Percentiles rank a stretch among this genome's conserved stretches.
Conservation (phyloP, 2,113 vertebrate species). For the Orycteropus afer region DNA sequence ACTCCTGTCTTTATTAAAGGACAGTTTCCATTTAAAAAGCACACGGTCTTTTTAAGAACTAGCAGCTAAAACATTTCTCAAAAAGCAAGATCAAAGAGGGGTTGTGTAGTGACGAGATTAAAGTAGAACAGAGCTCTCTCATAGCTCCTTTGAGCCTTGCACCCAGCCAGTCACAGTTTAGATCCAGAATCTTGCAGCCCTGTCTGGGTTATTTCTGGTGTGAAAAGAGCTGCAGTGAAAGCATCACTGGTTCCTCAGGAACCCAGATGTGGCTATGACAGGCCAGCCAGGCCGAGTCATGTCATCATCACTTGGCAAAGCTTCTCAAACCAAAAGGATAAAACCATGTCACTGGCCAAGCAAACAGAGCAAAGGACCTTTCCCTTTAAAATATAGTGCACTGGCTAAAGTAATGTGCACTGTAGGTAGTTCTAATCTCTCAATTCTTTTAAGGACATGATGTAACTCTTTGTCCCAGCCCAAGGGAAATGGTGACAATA, state of each 20-base stretch:
- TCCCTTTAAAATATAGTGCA: background rate
- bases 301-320: fast-evolving
- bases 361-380: background rate
- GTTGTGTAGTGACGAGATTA: background rate
- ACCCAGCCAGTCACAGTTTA: background rate
- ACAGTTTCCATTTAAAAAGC: background rate
- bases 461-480: background rate
- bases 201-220: background rate
- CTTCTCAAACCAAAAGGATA: background rate
- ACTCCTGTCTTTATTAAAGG: background rate
- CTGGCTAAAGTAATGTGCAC: background rate
- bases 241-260: background rate
- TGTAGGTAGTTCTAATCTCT: background rate
- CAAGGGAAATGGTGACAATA: background rate
- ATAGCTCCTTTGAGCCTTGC: background rate
- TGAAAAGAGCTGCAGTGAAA: background rate
- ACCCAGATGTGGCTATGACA: background rate
- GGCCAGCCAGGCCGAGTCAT: background rate
- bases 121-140: background rate
- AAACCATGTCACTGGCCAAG: background rate
- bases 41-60: background rate
- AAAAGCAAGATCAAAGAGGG: constrained; percentile 1
- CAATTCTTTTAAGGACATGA: background rate
- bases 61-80: background rate
- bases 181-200: background rate